Base-by-base conservation (phyloP, 2,888 invertebrate species). In the Arrhopalites spinosus region DNA sequence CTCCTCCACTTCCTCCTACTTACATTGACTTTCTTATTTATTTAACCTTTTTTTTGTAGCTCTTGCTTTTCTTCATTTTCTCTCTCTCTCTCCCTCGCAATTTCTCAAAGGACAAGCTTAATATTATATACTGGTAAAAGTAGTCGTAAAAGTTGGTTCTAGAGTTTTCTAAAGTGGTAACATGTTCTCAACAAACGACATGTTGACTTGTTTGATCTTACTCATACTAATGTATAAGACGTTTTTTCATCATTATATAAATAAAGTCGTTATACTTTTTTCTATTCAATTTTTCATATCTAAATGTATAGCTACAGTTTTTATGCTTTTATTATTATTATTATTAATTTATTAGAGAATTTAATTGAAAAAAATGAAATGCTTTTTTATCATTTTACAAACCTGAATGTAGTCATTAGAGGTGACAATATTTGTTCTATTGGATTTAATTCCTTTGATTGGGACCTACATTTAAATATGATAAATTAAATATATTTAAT, bases 331-430 rank as follows among this genome's bases (percentile, higher is more conserved):
- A 45, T 45, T 45, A 15, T 11, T 11, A n/a, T n/a, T n/a, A n/a
- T 45, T 7, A 45, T 11, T 45, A 45, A 15, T 7, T 15, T 7
- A 7, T 45, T 45, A 15, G n/a, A 56, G 56, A n/a, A n/a, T 20
- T 23, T 63, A n/a, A 13, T 25, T 25, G 66, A 45, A 20, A 20
- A 66, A 68, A 23, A 53, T 17, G 7, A 69, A 25, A 66, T n/a
- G n/a, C n/a, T n/a, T n/a, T n/a, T n/a, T n/a, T n/a, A 36, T 36
- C 23, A 17, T 25, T 17, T 17, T 13, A 27, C 78, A 79, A 84
- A 88, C 88, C 86, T 93, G 93, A 13, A 93, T 85, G 84, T 92
- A 93, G 79, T 88, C 88, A 77, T 90, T 88, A 0, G 90, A 88
- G 0, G 90, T 90, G 81, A 92, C 90, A 61, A 93, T 85, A 84